Evolutionary conservation across 92 coral and sea anemone species (phyloP).

Genomic region (Isaurus tuberculatus): DNA sequence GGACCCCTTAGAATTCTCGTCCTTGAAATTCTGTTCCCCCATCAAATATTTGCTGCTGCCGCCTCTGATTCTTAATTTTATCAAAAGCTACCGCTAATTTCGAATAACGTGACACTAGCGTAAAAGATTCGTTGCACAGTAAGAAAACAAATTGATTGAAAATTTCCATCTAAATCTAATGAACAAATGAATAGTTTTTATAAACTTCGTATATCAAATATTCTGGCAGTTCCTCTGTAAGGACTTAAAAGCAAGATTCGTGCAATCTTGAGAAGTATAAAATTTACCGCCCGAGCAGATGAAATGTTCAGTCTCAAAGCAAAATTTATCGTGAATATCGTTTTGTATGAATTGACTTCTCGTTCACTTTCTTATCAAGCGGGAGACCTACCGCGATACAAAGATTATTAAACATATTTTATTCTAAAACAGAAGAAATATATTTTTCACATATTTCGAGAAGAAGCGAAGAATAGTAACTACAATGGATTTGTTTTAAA

Average conservation of each 20-base stretch:
- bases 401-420: conserved; percentile 86
- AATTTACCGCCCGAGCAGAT: not conserved
- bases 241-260: conserved; percentile 1
- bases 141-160: too few relatives aligned
- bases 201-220: conserved; percentile 36
- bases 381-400: conserved; percentile 22
- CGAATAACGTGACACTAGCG: not conserved
- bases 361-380: conserved; percentile 4
- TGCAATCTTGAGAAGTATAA: not conserved
- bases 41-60: too few relatives aligned
- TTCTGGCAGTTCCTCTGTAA: conserved; percentile 13
- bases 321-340: conserved; percentile 19
- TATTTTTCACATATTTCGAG: conserved; percentile 88
- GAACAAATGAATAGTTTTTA: conserved; percentile 37
- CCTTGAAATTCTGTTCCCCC: too few relatives aligned
- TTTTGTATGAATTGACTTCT: conserved; percentile 29
- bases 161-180: conserved; percentile 19
- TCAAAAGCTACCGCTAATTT: not conserved
- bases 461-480: conserved; percentile 21
- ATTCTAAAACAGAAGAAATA: conserved; percentile 81
- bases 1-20: too few relatives aligned
- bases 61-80: not conserved
- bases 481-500: conserved; percentile 25
- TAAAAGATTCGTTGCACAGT: conserved; percentile 14
- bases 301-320: conserved; percentile 10